A percentile compares a stretch with the other conserved stretches of the same genome.
Conservation (phyloP, 2,888 invertebrate genomes). For the Tanypteryx hageni region DNA sequence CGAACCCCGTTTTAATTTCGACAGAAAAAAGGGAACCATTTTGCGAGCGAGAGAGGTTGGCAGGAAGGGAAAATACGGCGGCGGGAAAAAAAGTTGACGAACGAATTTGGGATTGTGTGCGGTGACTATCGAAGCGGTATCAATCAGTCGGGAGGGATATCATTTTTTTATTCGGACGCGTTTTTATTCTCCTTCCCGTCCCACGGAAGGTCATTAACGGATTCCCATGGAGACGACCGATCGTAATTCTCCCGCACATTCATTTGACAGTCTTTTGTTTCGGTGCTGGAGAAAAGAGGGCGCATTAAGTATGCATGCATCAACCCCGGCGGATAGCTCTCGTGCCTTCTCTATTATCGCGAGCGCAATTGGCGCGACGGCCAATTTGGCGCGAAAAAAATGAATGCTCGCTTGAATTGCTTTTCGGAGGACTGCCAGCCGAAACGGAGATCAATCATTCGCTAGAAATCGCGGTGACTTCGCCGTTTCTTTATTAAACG, state of each 20-base stretch:
- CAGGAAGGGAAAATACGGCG: neutral
- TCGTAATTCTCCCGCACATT: neutral
- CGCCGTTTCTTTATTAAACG: too few relatives aligned
- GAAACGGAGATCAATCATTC: neutral
- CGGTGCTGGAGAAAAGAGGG: neutral
- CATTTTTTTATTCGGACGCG: neutral
- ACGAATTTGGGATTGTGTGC: neutral
- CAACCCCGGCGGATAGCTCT: neutral
- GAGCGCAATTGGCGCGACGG: neutral
- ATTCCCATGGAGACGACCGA: neutral
- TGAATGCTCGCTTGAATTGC: neutral
- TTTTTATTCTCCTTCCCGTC: neutral
- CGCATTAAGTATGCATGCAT: conserved; percentile 11
- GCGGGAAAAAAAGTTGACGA: neutral
- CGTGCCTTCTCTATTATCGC: neutral
- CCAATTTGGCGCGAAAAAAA: neutral
- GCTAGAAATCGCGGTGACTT: neutral
- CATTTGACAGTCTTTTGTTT: neutral
- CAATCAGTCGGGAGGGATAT: neutral
- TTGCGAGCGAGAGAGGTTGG: neutral
- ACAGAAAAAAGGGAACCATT: neutral
- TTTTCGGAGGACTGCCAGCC: neutral
- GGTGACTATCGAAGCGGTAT: neutral
- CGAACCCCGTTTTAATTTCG: neutral
- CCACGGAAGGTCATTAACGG: neutral